Percentiles rank a stretch among this genome's conserved stretches.
phyloP scores from a whole-genome alignment of 2,888 invertebrate genomes.

The Synergus itoensis region DNA sequence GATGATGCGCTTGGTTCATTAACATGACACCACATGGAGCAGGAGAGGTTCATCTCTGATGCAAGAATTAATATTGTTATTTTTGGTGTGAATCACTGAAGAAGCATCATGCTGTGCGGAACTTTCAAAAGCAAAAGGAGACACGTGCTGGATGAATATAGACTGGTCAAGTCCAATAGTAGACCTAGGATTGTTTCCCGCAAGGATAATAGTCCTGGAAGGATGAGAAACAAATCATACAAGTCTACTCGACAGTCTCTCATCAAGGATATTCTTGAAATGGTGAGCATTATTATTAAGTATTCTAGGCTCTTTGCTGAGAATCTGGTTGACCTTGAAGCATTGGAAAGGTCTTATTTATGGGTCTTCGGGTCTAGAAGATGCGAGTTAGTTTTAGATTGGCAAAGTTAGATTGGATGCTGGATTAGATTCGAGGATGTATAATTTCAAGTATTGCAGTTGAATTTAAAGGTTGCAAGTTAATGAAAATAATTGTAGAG shows the following conservation, averaged over 20 bases:
- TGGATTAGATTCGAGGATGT: not conserved
- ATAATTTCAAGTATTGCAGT: not conserved
- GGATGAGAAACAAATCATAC: slow-evolving; percentile 59
- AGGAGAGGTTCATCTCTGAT: not conserved
- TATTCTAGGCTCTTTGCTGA: not conserved
- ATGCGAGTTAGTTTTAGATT: not conserved
- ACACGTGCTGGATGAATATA: slow-evolving; percentile 70
- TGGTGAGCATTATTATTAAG: slow-evolving; percentile 62
- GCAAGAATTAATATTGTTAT: not conserved
- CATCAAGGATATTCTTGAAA: slow-evolving; percentile 65
- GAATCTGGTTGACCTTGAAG: not conserved
- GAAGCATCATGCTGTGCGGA: slow-evolving; percentile 70
- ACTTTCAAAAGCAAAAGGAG: slow-evolving; percentile 68
- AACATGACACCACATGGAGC: not conserved
- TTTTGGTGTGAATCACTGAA: not conserved
- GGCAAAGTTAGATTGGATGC: slow-evolving; percentile 7
- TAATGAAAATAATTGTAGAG: not conserved
- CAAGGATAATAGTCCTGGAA: slow-evolving; percentile 61
- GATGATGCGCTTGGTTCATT: not conserved
- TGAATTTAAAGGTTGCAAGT: too few relatives aligned
- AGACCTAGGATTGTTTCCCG: slow-evolving; percentile 62
- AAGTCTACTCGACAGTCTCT: slow-evolving; percentile 57
- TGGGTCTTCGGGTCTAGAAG: not conserved
- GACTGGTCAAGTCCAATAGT: slow-evolving; percentile 66
- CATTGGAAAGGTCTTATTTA: slow-evolving; percentile 20